Base-by-base conservation (phyloP, 2,888 invertebrate species). In the Glaucopsyche alexis region DNA sequence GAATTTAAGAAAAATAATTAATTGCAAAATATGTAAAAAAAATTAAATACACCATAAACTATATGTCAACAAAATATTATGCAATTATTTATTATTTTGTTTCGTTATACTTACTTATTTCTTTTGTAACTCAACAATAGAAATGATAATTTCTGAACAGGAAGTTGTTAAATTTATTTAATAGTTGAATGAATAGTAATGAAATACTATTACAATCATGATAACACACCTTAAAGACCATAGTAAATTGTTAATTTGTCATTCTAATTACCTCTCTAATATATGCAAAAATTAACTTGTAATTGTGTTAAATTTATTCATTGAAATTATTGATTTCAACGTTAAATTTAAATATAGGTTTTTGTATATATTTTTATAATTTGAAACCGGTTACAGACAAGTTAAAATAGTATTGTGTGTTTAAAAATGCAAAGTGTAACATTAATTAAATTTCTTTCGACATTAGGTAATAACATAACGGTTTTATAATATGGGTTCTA, bases 231-330 rank as follows among this genome's bases (percentile, higher is more conserved):
- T n/a, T 42, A 66, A 42, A 69, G 7, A 69, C 49, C 69, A 19
- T 69, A 29, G 49, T 47, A 29, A 69, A 69, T 69, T 49, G 49
- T 6, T 47, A 47, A 69, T 47, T 66, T 60, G 60, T 29, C 42
- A 66, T 66, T 66, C 66, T 42, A 66, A 66, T 66, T 69, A 49
- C 19, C 45, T 47, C 45, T 19, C 47, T 29, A 49, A 69, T 69
- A 13, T 49, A 69, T 49, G 69, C 69, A 69, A 69, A 69, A 69
- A 19, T 19, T 7, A 66, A 38, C 38, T 60, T 66, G 11, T 66
- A 66, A 66, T 66, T 66, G 66, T 42, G 60, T 65, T 8, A 14
- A 65, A 40, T 65, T 40, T 65, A 40, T 65, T 40, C 66, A 66
- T 42, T 16, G 42, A 14, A 60, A n/a, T 29, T n/a, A 50, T 70